These are phyloP conservation scores for Nomada fucata DNA, from an alignment of 2,888 invertebrate species.

Conservation along the genomic window DNA sequence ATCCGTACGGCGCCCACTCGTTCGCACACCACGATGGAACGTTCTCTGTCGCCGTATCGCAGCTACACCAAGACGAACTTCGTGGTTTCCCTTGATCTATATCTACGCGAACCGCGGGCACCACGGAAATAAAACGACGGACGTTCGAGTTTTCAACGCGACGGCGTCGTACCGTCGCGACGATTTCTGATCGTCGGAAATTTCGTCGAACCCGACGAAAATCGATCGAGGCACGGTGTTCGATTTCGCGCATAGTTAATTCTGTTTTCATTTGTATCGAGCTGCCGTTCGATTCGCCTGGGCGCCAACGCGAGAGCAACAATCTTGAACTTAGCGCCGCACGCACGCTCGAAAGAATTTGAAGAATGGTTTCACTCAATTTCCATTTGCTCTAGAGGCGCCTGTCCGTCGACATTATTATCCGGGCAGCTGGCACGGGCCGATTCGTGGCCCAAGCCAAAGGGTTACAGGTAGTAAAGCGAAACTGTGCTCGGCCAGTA, in stretches of 20 bases:
- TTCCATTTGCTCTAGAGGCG: slow-evolving; percentile 5
- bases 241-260: background rate
- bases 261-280: too few species aligned
- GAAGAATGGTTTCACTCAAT: background rate
- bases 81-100: slow-evolving; percentile 56
- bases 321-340: background rate
- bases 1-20: slow-evolving; percentile 82
- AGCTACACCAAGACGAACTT: slow-evolving; percentile 34
- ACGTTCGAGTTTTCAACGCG: background rate
- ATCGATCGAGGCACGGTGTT: too few species aligned
- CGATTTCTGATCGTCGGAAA: too few species aligned
- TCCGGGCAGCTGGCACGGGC: slow-evolving; percentile 58
- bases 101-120: slow-evolving; percentile 1
- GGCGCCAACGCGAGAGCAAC: background rate
- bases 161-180: background rate
- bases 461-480: slow-evolving; percentile 36
- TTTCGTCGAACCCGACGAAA: background rate
- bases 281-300: too few species aligned
- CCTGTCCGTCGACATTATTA: background rate
- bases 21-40: slow-evolving; percentile 66
- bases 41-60: slow-evolving; percentile 38
- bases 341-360: too few species aligned
- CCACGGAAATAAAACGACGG: slow-evolving; percentile 21
- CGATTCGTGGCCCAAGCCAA: slow-evolving; percentile 29
- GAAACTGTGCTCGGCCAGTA: background rate